phyloP scores from a whole-genome alignment of 1,140 invertebrate species.

The Heliconius hewitsoni region DNA sequence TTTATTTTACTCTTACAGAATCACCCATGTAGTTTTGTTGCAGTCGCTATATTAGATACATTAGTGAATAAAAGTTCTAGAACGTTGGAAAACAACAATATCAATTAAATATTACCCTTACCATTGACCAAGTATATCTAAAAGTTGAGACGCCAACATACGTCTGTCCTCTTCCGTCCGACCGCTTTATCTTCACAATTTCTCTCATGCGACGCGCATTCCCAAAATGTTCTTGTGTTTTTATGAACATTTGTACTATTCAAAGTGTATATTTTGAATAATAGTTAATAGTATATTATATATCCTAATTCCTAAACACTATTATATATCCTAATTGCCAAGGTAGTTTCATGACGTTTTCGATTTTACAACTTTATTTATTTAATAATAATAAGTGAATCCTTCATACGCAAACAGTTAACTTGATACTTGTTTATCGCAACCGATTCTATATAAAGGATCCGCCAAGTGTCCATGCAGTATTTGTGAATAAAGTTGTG shows the following conservation, averaged over 20 bases:
- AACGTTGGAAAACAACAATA: not conserved
- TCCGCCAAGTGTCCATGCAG: constrained; percentile 31
- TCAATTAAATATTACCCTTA: constrained; percentile 4
- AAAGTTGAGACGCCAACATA: constrained; percentile 1
- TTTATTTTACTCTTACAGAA: not conserved
- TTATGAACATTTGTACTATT: not conserved
- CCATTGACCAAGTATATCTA: not conserved
- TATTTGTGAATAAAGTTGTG: constrained; percentile 62
- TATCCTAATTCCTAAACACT: not conserved
- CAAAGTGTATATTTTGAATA: not conserved
- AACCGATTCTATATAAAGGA: constrained; percentile 66
- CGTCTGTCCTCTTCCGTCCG: not conserved
- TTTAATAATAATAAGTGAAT: constrained; percentile 11
- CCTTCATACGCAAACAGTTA: constrained; percentile 19
- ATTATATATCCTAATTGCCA: not conserved
- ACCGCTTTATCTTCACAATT: not conserved
- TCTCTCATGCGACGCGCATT: not conserved
- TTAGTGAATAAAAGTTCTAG: not conserved
- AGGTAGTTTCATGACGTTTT: not conserved
- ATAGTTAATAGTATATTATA: not conserved
- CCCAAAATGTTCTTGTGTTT: not conserved
- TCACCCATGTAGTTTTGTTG: not conserved
- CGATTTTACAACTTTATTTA: not conserved
- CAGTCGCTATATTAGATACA: not conserved
- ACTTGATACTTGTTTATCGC: constrained; percentile 67